A percentile compares a stretch with the other conserved stretches of the same genome.
These are phyloP conservation scores for Lochmaea crataegi DNA, from an alignment of 2,888 invertebrate species.

Conservation along the genomic window DNA sequence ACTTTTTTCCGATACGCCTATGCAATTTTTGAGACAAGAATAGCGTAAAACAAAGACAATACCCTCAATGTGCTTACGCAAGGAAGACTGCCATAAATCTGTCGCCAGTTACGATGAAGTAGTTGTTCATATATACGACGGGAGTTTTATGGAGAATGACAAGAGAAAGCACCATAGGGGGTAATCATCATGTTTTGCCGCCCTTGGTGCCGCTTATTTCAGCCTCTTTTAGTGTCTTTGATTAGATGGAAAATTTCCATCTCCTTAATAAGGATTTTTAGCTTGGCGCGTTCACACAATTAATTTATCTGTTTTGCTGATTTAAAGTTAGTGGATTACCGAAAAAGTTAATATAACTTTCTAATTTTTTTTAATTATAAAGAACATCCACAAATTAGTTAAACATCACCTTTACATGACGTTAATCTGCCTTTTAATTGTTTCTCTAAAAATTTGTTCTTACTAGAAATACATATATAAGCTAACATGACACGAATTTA, in stretches of 20 bases:
- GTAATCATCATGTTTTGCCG: slow-evolving; percentile 40
- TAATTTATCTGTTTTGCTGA: neutral
- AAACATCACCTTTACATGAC: too few relatives aligned
- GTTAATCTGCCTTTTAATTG: too few relatives aligned
- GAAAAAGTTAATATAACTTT: too few relatives aligned
- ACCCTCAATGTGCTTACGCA: slow-evolving; percentile 42
- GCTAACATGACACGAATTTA: too few relatives aligned
- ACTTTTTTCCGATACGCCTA: neutral
- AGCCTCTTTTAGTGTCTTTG: slow-evolving; percentile 29
- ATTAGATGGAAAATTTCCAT: slow-evolving; percentile 34
- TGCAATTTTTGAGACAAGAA: slow-evolving; percentile 7
- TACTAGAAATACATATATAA: too few relatives aligned
- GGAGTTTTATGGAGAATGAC: neutral
- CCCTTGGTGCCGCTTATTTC: slow-evolving; percentile 34
- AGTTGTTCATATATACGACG: slow-evolving; percentile 34
- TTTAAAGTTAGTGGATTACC: neutral
- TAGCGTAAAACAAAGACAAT: slow-evolving; percentile 39
- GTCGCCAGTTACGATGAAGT: slow-evolving; percentile 50
- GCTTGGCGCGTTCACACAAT: slow-evolving; percentile 8
- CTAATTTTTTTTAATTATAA: too few relatives aligned
- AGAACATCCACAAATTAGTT: too few relatives aligned
- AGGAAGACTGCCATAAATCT: slow-evolving; percentile 48
- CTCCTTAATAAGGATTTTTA: slow-evolving; percentile 24
- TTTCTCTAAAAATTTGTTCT: too few relatives aligned
- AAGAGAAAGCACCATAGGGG: slow-evolving; percentile 25